phyloP scores from a whole-genome alignment of 2,113 vertebrate species.

The Cavia porcellus region DNA sequence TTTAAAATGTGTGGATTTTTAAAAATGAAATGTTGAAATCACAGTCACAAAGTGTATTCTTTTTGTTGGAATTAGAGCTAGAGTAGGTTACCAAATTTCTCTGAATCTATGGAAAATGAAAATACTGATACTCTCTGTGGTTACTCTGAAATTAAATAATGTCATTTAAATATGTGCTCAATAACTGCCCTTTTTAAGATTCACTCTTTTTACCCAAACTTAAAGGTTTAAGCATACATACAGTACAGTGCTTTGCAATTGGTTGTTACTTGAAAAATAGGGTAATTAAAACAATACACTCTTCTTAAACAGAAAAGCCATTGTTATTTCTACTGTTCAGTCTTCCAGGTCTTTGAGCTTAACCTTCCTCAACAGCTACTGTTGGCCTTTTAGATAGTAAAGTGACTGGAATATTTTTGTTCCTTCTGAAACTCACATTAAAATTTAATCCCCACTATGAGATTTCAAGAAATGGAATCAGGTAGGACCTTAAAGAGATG shows the following conservation, averaged over 20 bases:
- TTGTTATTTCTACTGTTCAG: too few relatives aligned
- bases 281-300: neutral
- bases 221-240: neutral
- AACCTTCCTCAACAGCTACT: neutral
- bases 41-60: neutral
- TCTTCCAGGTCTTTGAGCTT: neutral
- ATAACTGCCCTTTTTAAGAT: neutral
- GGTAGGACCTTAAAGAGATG: neutral
- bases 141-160: neutral
- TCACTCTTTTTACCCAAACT: neutral
- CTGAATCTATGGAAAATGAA: neutral
- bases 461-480: neutral
- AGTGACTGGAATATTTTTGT: neutral
- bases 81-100: neutral
- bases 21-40: neutral
- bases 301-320: neutral
- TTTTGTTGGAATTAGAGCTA: neutral
- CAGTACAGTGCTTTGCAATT: neutral
- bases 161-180: neutral
- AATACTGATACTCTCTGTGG: neutral
- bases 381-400: neutral
- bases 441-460: neutral
- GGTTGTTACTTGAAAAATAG: neutral
- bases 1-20: neutral
- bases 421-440: neutral